These are phyloP conservation scores for Platichthys flesus DNA, from an alignment of 2,113 vertebrate species.

Conservation along the genomic window DNA sequence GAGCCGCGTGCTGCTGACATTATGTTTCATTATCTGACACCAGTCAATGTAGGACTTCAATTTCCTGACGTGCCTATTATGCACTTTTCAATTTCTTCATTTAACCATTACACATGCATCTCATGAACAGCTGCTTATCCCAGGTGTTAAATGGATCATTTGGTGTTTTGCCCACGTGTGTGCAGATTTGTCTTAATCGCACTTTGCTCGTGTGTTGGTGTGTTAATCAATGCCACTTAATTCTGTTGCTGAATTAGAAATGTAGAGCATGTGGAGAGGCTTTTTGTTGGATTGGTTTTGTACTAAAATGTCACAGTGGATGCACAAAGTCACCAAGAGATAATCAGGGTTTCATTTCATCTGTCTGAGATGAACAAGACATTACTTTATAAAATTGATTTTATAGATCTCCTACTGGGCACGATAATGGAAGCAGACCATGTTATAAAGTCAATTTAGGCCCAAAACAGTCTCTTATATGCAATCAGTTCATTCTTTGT, in stretches of 20 bases:
- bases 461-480: background rate
- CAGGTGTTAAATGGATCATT: slow-evolving; percentile 18
- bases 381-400: background rate
- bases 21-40: slow-evolving; percentile 50
- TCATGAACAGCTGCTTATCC: background rate
- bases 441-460: background rate
- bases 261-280: slow-evolving; percentile 54
- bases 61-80: background rate
- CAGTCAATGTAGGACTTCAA: background rate
- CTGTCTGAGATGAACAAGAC: slow-evolving; percentile 2
- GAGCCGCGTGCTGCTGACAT: background rate
- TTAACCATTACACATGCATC: slow-evolving; percentile 1
- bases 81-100: background rate
- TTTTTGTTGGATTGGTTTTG: slow-evolving; percentile 35
- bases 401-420: background rate
- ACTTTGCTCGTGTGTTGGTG: slow-evolving; percentile 27
- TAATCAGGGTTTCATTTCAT: background rate
- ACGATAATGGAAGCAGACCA: background rate
- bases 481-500: background rate
- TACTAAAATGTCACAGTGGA: slow-evolving; percentile 23
- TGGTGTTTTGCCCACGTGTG: slow-evolving; percentile 9
- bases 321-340: slow-evolving; percentile 1
- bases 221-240: slow-evolving; percentile 12
- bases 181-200: slow-evolving; percentile 29
- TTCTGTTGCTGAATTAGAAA: background rate